Evolutionary conservation across 2,888 invertebrate genomes (phyloP), one percentile per base, ranked within the genome.

Genomic region (Antitype chi): DNA sequence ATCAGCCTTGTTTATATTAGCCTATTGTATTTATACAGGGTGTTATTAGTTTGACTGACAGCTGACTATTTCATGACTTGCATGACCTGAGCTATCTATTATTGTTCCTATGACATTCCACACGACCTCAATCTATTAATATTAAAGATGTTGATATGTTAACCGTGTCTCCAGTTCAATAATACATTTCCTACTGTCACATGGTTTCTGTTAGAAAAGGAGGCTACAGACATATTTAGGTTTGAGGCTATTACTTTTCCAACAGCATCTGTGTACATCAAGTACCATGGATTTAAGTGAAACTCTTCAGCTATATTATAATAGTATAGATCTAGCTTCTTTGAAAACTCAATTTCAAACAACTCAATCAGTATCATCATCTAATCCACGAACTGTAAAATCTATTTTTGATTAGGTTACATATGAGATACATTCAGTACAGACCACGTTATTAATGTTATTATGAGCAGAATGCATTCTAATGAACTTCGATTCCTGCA

Each of bases 391-490:
- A 47, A 70, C 32, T 38, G 17, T 28, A n/a, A n/a, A 32, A 67
- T 70, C 32, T 59, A 57, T 38, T 63, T 70, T 53, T 38, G n/a
- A 78, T 68, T 49, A 53, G 38, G 59, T 28, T 38, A 47, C 32
- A 15, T 49, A 63, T 9, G 38, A n/a, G 38, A 49, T n/a, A 55
- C 55, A 74, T 70, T 63, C 57, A 23, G 38, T 57, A 2, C 17
- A 38, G 28, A 0, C 5, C 13, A 55, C 59, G 43, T 38, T 68
- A 76, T 72, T 85, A 76, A 78, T 53, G 28, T 57, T 77, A 74
- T 70, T 76, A 70, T 9, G 62, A 72, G n/a, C 71, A 15, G 23
- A 80, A 78, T 78, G 60, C 74, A 85, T 75, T 75, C 49, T 68
- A 74, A 79, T 73, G 70, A 76, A 72, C 73, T 60, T 60, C 32